Evolutionary conservation across 2,888 invertebrate genomes (phyloP), one percentile per base, ranked within the genome.

Genomic region (Eudasyphora cyanicolor): DNA sequence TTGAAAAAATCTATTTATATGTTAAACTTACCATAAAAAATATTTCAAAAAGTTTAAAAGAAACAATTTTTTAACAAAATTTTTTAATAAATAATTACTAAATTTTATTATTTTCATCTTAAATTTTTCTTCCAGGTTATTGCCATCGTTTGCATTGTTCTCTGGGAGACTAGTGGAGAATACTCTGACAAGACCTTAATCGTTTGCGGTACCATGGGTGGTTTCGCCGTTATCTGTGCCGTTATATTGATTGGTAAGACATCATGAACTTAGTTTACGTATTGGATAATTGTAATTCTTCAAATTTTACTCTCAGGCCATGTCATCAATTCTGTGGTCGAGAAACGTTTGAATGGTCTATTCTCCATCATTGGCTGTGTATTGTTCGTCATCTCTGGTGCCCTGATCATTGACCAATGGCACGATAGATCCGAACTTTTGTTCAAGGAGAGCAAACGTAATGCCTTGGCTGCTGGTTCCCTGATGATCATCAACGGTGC

Each of bases 401-500:
- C 91, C 0, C n/a, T 91, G 88, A 88, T 91, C 51, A 91, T 91
- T 67, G 89, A 90, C 76, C 88, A 90, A 77, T 91, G 91, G 91
- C 91, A 91, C 81, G 86, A 86, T 42, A 74, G 57, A 71, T 82
- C 86, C 6, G 88, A 88, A 6, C 57, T 88, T 1, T 74, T 88
- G 24, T 80, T 85, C 79, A 88, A 88, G 82, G 90, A 90, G 5
- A 85, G 86, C 78, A 91, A 91, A 86, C 91, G 91, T 35, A 89
- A 90, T 69, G 90, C 91, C 17, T 85, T 91, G 4, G 91, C 91
- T 32, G 89, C 90, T 21, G 91, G 91, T 4, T 89, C 91, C 0
- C 76, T 91, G 86, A 91, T 91, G 91, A 91, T 91, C 85, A 91
- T 91, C 86, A 91, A 91, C 76, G 91, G 90, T 3, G 90, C 89